phyloP scores from a whole-genome alignment of 2,888 invertebrate species.

The Drosophila prolongata region DNA sequence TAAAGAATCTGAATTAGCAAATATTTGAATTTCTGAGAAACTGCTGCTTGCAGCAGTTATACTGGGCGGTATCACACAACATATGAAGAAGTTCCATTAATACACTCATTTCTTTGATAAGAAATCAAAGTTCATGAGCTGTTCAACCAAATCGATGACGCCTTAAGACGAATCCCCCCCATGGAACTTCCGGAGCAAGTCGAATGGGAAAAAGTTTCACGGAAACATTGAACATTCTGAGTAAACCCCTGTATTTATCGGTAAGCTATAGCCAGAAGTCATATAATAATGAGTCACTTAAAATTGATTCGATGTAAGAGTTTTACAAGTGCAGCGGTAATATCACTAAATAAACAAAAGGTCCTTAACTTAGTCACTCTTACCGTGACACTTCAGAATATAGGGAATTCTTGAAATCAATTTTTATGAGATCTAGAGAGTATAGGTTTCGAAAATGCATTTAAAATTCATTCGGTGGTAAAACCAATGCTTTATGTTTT shows the following conservation, averaged over 20 bases:
- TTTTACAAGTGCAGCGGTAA: neutral
- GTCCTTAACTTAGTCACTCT: neutral
- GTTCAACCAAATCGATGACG: neutral
- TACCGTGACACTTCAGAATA: too few relatives aligned
- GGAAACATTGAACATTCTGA: conserved; percentile 8
- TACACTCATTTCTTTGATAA: neutral
- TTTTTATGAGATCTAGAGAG: too few relatives aligned
- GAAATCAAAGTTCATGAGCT: neutral
- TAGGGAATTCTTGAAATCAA: too few relatives aligned
- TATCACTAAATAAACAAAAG: too few relatives aligned
- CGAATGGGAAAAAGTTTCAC: neutral
- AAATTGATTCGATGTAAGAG: neutral
- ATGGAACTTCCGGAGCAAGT: conserved; percentile 6
- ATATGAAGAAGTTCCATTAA: neutral
- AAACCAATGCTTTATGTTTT: too few relatives aligned
- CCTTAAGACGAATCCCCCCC: neutral
- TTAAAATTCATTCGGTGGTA: too few relatives aligned
- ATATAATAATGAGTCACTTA: conserved; percentile 7
- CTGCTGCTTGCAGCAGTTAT: neutral
- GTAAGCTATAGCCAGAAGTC: conserved; percentile 1
- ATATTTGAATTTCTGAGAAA: neutral
- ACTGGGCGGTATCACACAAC: neutral
- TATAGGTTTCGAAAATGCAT: too few relatives aligned
- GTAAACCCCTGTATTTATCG: conserved; percentile 9
- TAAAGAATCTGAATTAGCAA: neutral